phyloP scores from a whole-genome alignment of 1,140 invertebrate species.

The Eriocheir sinensis region DNA sequence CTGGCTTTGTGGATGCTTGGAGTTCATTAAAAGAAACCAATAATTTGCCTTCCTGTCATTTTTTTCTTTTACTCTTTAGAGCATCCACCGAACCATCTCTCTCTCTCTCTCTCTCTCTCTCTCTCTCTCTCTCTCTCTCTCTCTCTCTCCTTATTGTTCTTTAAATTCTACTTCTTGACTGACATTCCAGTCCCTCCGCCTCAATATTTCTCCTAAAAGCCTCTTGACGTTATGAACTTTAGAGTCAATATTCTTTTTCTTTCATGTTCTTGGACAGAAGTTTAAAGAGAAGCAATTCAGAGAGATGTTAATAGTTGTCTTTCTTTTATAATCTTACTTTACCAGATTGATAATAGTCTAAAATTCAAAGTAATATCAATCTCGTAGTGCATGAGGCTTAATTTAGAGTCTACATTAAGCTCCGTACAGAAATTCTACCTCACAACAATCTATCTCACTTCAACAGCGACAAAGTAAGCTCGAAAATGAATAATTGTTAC shows the following conservation, averaged over 20 bases:
- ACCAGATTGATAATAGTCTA: too few relatives aligned
- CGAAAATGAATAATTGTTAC: too few relatives aligned
- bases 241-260: not conserved
- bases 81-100: not conserved
- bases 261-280: too few relatives aligned
- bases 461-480: too few relatives aligned
- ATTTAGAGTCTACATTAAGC: too few relatives aligned
- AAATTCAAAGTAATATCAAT: too few relatives aligned
- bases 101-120: not conserved
- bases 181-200: not conserved
- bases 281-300: too few relatives aligned
- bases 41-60: not conserved
- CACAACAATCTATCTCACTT: too few relatives aligned
- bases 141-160: conserved; percentile 29
- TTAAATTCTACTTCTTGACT: not conserved
- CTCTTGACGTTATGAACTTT: not conserved
- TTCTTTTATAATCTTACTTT: too few relatives aligned
- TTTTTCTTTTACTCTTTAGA: not conserved
- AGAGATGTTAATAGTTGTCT: too few relatives aligned
- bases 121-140: conserved; percentile 3
- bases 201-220: not conserved
- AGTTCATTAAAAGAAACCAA: conserved; percentile 32
- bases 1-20: not conserved
- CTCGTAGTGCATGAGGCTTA: too few relatives aligned
- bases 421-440: too few relatives aligned